A percentile compares a stretch with the other conserved stretches of the same genome.
Evolutionary conservation across 2,797 vertebrate species (phyloP).

Genomic region (Otolemur crassicaudatus): DNA sequence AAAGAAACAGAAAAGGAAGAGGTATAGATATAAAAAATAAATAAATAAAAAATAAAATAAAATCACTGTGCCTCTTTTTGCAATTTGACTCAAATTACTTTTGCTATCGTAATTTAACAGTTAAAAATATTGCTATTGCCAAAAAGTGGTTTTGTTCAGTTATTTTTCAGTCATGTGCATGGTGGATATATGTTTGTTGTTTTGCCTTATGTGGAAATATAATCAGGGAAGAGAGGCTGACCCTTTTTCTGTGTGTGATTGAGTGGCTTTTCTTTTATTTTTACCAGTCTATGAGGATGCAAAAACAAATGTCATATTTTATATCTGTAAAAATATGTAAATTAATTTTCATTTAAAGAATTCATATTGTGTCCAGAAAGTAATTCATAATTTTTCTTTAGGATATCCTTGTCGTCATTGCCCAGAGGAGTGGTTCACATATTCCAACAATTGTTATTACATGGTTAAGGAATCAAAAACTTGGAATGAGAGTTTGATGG

Average conservation of each 20-base stretch:
- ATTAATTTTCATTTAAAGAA: neutral
- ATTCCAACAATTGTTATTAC: slow-evolving; percentile 52
- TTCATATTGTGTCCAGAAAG: neutral
- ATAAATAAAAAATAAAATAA: no score
- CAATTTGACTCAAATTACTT: no score
- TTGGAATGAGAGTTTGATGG: neutral
- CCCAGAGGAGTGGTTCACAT: neutral
- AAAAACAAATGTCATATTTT: neutral
- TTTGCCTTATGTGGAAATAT: neutral
- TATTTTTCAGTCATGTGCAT: neutral
- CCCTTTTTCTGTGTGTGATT: neutral
- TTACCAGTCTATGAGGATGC: neutral
- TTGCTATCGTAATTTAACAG: no score
- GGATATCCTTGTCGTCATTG: fast-evolving
- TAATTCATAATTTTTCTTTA: neutral
- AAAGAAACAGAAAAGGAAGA: no score
- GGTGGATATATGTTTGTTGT: neutral
- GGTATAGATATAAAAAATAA: no score
- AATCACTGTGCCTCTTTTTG: no score
- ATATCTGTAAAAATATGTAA: neutral
- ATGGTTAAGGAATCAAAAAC: neutral
- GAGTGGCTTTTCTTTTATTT: neutral
- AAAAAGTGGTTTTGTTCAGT: no score
- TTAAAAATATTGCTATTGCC: no score
- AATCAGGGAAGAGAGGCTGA: neutral